Evolutionary conservation across 1,140 invertebrate genomes (phyloP), one percentile per base, ranked within the genome.

Genomic region (Sycophila sp.): DNA sequence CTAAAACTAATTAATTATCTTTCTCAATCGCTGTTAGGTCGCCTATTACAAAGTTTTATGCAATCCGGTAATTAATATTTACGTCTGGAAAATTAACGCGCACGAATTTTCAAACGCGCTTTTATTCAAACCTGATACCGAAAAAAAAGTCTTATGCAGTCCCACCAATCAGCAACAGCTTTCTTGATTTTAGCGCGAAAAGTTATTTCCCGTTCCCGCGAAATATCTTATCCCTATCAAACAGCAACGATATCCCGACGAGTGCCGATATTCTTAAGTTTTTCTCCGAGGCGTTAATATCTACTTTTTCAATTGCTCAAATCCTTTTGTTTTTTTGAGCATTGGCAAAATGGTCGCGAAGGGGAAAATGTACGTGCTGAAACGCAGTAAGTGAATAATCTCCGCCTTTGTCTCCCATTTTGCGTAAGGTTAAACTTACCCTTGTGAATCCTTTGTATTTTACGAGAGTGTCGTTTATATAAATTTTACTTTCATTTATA

Each of bases 281-380:
- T 34, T 49, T 19, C 17, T 49, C n/a, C n/a, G n/a, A 22, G 5
- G 22, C 11, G 4, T 49, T 17, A 49, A 49, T 3, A 47, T 19
- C 1, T 22, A 47, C 15, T 19, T 34, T 45, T 45, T 49, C 22
- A 49, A 49, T 19, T 13, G 22, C 45, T 49, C 22, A 11, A 8
- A 22, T 10, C 7, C 4, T 38, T 24, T 15, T 17, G 10, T 53
- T 30, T 56, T 34, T 10, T 1, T 32, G 56, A 22, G 8, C 15
- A 13, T 45, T 7, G 30, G n/a, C 6, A 77, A 68, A 70, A 76
- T 74, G 72, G 51, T 32, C 38, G 13, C 63, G 13, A 77, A 75
- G 36, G 78, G 73, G 2, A 89, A 88, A 70, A 82, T 88, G 77
- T 89, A 84, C 72, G 89, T 90, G 11, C 64, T 87, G 22, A 88